Evolutionary conservation across 2,888 invertebrate species (phyloP).

Genomic region (Pristionchus mayeri): DNA sequence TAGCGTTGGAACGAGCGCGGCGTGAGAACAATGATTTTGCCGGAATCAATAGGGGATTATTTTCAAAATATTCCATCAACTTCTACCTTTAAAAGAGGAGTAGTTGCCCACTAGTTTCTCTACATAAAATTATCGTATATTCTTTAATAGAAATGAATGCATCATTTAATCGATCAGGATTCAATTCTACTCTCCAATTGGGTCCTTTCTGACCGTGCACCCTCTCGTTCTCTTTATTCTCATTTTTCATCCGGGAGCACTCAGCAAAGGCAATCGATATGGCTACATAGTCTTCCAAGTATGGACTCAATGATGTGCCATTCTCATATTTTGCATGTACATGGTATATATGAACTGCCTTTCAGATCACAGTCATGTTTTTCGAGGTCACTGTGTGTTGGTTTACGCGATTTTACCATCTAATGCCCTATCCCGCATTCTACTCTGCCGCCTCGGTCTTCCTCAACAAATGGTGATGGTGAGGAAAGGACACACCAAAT

Average conservation of each 20-base stretch:
- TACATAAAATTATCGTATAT: too few species aligned
- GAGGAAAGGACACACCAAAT: too few species aligned
- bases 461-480: background rate
- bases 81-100: too few species aligned
- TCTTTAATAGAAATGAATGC: too few species aligned
- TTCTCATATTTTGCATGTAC: background rate
- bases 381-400: background rate
- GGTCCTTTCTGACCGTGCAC: background rate
- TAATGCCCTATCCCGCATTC: background rate
- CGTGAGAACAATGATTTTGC: too few species aligned
- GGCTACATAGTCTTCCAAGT: background rate
- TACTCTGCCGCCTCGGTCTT: background rate
- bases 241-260: background rate
- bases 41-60: too few species aligned
- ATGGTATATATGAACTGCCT: background rate
- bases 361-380: background rate
- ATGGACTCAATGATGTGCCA: too few species aligned
- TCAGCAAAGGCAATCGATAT: background rate
- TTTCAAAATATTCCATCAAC: too few species aligned
- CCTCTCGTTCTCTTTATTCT: background rate
- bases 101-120: too few species aligned
- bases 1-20: too few species aligned
- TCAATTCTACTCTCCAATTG: background rate
- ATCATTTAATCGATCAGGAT: too few species aligned
- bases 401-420: background rate